These are phyloP conservation scores for Electrona antarctica DNA, from an alignment of 2,113 vertebrate species.

Conservation along the genomic window DNA sequence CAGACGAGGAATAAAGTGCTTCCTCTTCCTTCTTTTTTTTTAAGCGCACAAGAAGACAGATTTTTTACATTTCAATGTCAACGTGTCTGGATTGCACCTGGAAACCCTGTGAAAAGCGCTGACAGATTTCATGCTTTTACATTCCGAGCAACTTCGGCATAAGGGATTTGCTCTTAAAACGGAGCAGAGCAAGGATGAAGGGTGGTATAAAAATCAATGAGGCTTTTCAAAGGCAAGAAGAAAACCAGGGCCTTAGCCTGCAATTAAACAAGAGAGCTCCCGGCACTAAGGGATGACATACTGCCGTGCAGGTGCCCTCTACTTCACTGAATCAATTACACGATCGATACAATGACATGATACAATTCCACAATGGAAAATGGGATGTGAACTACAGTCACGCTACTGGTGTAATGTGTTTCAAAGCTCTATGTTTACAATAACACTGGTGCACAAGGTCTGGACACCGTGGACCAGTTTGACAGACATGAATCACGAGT, in stretches of 20 bases:
- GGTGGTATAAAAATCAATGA: conserved; percentile 75
- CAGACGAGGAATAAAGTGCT: conserved; percentile 11
- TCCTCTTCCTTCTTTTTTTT: conserved; percentile 24
- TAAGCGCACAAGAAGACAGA: background rate
- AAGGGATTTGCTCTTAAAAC: conserved; percentile 67
- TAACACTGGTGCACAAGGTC: conserved; percentile 32
- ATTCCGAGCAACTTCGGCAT: conserved; percentile 61
- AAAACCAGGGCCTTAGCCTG: conserved; percentile 64
- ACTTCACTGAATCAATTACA: conserved; percentile 68
- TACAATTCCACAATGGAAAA: conserved; percentile 68
- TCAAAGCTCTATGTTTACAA: conserved; percentile 50
- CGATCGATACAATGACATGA: conserved; percentile 68
- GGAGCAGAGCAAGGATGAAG: conserved; percentile 66
- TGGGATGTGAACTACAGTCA: conserved; percentile 29
- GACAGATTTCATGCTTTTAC: conserved; percentile 67
- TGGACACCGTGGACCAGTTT: conserved; percentile 20
- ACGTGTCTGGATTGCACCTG: conserved; percentile 60
- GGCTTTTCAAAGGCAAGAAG: conserved; percentile 75
- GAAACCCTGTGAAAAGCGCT: conserved; percentile 58
- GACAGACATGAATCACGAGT: conserved; percentile 22
- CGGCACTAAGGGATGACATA: conserved; percentile 62
- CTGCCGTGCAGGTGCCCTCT: conserved; percentile 65
- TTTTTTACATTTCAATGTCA: conserved; percentile 48
- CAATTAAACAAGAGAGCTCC: conserved; percentile 72
- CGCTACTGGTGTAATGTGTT: conserved; percentile 44